phyloP scores from a whole-genome alignment of 2,888 invertebrate species.

The Drosophila melanosoma region DNA sequence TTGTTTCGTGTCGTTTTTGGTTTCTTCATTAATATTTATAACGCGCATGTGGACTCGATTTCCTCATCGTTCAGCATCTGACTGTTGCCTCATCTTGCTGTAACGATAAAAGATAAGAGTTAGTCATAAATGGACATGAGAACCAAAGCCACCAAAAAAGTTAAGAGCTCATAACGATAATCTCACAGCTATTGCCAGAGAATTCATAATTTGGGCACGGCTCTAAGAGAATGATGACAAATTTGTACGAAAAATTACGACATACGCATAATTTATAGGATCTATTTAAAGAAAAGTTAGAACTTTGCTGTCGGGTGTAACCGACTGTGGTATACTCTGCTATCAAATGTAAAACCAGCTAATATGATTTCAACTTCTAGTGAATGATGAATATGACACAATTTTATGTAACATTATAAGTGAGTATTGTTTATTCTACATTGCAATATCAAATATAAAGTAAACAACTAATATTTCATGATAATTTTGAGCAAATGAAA shows the following conservation, averaged over 20 bases:
- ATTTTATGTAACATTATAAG: not conserved
- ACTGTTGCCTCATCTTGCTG: slow-evolving; percentile 54
- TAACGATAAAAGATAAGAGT: slow-evolving; percentile 39
- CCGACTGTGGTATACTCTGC: not conserved
- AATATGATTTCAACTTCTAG: not conserved
- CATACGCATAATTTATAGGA: slow-evolving; percentile 1
- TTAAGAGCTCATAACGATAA: slow-evolving; percentile 30
- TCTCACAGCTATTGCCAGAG: not conserved
- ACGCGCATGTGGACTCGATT: slow-evolving; percentile 66
- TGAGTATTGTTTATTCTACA: not conserved
- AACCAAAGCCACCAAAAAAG: slow-evolving; percentile 18
- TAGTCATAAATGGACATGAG: slow-evolving; percentile 33
- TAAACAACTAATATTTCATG: not conserved
- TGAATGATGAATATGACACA: not conserved
- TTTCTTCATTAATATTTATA: slow-evolving; percentile 61
- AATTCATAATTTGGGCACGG: not conserved
- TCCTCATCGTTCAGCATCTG: slow-evolving; percentile 60
- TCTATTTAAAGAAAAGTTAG: not conserved
- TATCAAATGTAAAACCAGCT: not conserved
- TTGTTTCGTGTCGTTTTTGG: slow-evolving; percentile 40
- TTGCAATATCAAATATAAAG: not conserved
- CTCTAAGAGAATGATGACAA: slow-evolving; percentile 17
- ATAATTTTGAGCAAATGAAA: not conserved
- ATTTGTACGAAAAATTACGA: slow-evolving; percentile 11
- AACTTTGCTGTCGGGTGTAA: not conserved